phyloP scores from a whole-genome alignment of 2,888 invertebrate species.

The Euzophera pinguis region DNA sequence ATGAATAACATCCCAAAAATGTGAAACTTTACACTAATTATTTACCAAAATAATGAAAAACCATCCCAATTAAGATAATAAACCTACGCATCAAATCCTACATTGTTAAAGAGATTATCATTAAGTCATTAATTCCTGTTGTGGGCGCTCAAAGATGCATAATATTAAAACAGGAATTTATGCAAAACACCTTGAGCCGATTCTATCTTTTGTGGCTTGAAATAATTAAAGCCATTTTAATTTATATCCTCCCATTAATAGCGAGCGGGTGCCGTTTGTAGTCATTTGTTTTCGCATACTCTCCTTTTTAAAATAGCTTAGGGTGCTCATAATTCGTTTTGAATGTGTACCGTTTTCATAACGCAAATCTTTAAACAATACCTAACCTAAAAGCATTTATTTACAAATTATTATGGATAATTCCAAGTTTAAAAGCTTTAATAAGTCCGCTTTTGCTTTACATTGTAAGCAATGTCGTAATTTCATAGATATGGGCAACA shows the following conservation, averaged over 20 bases:
- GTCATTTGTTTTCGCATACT: slow-evolving; percentile 18
- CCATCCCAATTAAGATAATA: background rate
- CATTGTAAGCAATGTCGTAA: no score
- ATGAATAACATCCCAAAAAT: no score
- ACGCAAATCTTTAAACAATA: background rate
- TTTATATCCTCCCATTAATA: slow-evolving; percentile 39
- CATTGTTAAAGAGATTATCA: slow-evolving; percentile 25
- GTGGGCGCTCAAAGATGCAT: slow-evolving; percentile 14
- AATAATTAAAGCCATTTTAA: slow-evolving; percentile 45
- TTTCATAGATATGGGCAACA: no score
- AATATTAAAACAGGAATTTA: slow-evolving; percentile 30
- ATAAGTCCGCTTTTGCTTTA: no score
- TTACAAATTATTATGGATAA: no score
- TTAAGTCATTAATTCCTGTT: slow-evolving; percentile 22
- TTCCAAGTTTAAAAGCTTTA: no score
- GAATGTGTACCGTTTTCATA: background rate
- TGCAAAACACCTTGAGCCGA: slow-evolving; percentile 40
- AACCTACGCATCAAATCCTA: slow-evolving; percentile 2
- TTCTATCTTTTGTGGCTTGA: slow-evolving; percentile 42
- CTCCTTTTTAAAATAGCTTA: background rate
- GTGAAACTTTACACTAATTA: no score
- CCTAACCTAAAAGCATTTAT: background rate
- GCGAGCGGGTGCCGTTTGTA: slow-evolving; percentile 15
- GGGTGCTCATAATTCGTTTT: slow-evolving; percentile 2
- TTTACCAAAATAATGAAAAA: background rate